Conservation (phyloP, 2,113 vertebrate genomes). For the Boulengeromyrus knoepffleri region DNA sequence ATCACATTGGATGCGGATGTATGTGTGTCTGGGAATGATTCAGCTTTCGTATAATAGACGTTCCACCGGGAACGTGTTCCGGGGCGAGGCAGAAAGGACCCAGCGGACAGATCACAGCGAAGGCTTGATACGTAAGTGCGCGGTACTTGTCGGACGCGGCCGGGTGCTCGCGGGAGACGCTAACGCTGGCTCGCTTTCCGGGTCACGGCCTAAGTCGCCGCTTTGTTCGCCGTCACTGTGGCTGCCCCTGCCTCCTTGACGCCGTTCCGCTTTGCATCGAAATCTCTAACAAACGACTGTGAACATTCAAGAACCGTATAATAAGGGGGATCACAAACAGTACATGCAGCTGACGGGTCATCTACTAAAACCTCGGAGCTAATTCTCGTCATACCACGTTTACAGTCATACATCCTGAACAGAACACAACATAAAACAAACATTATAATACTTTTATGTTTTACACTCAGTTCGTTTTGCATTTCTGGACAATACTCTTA, state of each 20-base stretch:
- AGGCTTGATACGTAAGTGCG: slow-evolving; percentile 59
- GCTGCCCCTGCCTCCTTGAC: slow-evolving; percentile 23
- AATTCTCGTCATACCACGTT: slow-evolving; percentile 29
- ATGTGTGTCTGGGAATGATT: slow-evolving; percentile 20
- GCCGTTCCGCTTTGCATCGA: slow-evolving; percentile 23
- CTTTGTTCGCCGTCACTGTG: slow-evolving; percentile 29
- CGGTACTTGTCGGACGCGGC: slow-evolving; percentile 27
- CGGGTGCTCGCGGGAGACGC: background rate
- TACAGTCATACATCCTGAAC: slow-evolving; percentile 19
- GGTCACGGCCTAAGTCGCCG: slow-evolving; percentile 54
- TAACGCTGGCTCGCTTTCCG: slow-evolving; percentile 43
- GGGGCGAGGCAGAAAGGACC: slow-evolving; percentile 14
- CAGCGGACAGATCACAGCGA: slow-evolving; percentile 45
- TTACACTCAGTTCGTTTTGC: slow-evolving; percentile 40
- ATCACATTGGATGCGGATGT: slow-evolving; percentile 37
- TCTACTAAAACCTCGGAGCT: slow-evolving; percentile 25
- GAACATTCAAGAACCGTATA: slow-evolving; percentile 27
- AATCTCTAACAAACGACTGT: slow-evolving; percentile 25
- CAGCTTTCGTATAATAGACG: background rate
- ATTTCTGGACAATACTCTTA: slow-evolving; percentile 27
- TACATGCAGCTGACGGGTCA: slow-evolving; percentile 43
- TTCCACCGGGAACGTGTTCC: background rate
- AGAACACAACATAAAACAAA: slow-evolving; percentile 26
- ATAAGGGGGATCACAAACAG: slow-evolving; percentile 32
- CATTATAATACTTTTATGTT: slow-evolving; percentile 31